A percentile compares a stretch with the other conserved stretches of the same genome.
Evolutionary conservation across 2,113 vertebrate species (phyloP).

Genomic region (Pseudolaguvia tuberculata): DNA sequence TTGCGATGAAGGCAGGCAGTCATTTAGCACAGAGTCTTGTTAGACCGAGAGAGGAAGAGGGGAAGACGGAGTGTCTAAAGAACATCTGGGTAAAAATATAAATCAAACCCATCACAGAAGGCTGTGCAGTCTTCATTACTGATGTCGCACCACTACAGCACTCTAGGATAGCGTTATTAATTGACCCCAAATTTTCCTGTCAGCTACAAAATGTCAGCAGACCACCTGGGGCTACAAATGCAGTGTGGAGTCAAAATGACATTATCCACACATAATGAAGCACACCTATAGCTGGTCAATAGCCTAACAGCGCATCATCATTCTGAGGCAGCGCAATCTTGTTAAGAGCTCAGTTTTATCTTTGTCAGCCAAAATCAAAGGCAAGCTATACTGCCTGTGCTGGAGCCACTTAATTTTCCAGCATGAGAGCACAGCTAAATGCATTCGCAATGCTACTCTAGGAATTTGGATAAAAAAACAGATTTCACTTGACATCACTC

Average conservation of each 20-base stretch:
- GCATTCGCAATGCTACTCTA: constrained; percentile 18
- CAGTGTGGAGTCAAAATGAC: constrained; percentile 59
- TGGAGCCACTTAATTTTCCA: constrained; percentile 22
- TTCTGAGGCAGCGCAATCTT: constrained; percentile 55
- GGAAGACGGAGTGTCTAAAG: constrained; percentile 59
- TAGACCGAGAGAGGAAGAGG: constrained; percentile 52
- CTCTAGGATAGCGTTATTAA: constrained; percentile 63
- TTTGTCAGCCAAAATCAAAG: constrained; percentile 39
- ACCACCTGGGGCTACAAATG: constrained; percentile 62
- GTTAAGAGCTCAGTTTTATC: constrained; percentile 53
- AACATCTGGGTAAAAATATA: constrained; percentile 63
- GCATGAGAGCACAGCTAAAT: constrained; percentile 52
- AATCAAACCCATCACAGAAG: constrained; percentile 62
- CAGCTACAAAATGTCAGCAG: constrained; percentile 69
- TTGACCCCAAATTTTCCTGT: constrained; percentile 69
- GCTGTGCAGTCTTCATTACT: constrained; percentile 57
- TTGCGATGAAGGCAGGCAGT: constrained; percentile 55
- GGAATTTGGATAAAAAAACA: neutral
- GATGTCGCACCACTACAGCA: constrained; percentile 57
- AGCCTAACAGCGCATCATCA: constrained; percentile 44
- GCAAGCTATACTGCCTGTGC: constrained; percentile 10
- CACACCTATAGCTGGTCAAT: constrained; percentile 58
- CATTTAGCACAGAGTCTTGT: constrained; percentile 67
- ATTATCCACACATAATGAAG: constrained; percentile 70
- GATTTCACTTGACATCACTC: neutral